A percentile compares a stretch with the other conserved stretches of the same genome.
These are phyloP conservation scores for Electrona antarctica DNA, from an alignment of 2,113 vertebrate species.

Conservation along the genomic window DNA sequence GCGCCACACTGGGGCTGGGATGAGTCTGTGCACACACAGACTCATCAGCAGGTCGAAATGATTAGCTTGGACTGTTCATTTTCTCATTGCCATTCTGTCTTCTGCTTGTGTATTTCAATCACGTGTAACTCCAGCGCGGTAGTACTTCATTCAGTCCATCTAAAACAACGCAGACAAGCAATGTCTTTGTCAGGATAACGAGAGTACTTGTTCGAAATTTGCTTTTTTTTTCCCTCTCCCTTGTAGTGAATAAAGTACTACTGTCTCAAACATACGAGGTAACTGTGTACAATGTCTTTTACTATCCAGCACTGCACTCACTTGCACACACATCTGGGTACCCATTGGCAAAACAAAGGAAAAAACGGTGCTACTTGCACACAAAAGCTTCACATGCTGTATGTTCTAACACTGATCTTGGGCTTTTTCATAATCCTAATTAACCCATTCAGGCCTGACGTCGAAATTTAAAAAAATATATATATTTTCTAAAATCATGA, in stretches of 20 bases:
- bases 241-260: background rate
- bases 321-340: background rate
- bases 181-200: background rate
- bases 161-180: background rate
- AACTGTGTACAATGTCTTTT: background rate
- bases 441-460: no score
- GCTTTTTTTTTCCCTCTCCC: background rate
- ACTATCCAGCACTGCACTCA: background rate
- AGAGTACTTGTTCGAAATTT: background rate
- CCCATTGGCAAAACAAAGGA: background rate
- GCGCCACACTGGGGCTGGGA: conserved; percentile 1
- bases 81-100: background rate
- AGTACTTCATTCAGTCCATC: background rate
- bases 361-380: no score
- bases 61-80: conserved; percentile 17
- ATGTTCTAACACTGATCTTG: no score
- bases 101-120: background rate
- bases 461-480: no score
- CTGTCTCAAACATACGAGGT: background rate
- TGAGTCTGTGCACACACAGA: conserved; percentile 7
- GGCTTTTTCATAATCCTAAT: no score
- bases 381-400: no score
- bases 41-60: background rate
- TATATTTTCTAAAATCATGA: no score
- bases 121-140: background rate